Evolutionary conservation across 2,888 invertebrate genomes (phyloP).

Genomic region (Glaucopsyche alexis): DNA sequence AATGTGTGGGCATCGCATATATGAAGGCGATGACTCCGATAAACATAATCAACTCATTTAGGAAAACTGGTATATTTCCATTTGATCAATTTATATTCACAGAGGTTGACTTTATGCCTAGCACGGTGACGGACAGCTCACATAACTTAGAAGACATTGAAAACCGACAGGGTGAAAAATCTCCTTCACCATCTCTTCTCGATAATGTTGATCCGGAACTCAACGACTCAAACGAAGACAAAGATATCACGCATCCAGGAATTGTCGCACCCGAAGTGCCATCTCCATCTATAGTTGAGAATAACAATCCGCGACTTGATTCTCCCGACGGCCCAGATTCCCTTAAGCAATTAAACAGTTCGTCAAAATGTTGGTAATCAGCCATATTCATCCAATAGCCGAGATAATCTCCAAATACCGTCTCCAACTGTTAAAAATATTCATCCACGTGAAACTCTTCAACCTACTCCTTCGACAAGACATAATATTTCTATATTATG

Average conservation of each 20-base stretch:
- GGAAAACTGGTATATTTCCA: conserved; percentile 22
- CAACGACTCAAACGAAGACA: not conserved
- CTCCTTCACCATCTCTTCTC: conserved; percentile 7
- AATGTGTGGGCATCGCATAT: conserved; percentile 38
- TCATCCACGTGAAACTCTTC: too few species aligned
- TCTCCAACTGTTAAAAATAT: too few species aligned
- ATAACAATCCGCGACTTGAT: too few species aligned
- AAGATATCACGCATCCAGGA: conserved; percentile 1
- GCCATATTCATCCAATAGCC: conserved; percentile 4
- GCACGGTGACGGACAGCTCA: conserved; percentile 25
- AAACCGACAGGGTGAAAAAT: not conserved
- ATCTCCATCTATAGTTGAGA: not conserved
- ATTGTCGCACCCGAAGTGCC: not conserved
- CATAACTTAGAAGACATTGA: not conserved
- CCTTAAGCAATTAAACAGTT: too few species aligned
- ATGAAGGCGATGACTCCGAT: conserved; percentile 34
- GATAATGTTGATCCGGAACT: conserved; percentile 4
- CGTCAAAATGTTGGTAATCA: not conserved
- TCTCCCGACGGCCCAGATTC: too few species aligned
- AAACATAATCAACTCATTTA: conserved; percentile 13
- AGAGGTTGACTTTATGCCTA: conserved; percentile 27
- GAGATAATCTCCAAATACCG: not conserved
- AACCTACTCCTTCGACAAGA: too few species aligned
- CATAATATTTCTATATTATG: too few species aligned
- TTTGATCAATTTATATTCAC: conserved; percentile 25